Conservation (phyloP, 2,113 vertebrate genomes). For the Alces alces region DNA sequence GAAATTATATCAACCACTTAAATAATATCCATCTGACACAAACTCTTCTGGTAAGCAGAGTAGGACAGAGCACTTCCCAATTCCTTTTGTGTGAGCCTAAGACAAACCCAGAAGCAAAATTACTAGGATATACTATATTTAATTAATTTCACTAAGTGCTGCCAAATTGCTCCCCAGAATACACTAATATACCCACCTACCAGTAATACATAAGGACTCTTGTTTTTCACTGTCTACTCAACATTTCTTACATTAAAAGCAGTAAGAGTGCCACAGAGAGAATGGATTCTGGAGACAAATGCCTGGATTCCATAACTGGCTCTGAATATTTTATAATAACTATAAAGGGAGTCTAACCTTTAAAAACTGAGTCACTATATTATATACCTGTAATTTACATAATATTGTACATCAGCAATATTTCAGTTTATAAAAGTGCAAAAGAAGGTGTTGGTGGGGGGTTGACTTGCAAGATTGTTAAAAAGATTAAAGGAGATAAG, state of each 20-base stretch:
- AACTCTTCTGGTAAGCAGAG: not conserved
- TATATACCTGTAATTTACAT: not conserved
- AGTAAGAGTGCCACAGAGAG: not conserved
- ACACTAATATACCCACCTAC: not conserved
- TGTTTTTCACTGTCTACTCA: not conserved
- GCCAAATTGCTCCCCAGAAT: not conserved
- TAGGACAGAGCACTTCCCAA: not conserved
- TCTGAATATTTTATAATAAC: not conserved
- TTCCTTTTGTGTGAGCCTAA: not conserved
- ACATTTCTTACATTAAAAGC: not conserved
- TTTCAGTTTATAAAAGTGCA: not conserved
- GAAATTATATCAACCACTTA: not conserved
- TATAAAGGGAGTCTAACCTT: not conserved
- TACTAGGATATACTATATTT: not conserved
- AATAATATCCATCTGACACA: not conserved
- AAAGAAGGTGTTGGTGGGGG: not conserved
- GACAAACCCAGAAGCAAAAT: not conserved
- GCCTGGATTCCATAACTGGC: not conserved
- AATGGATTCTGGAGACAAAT: not conserved
- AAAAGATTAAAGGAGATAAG: constrained; percentile 18
- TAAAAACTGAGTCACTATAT: not conserved
- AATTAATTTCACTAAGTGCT: not conserved
- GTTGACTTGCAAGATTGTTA: not conserved
- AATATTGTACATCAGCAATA: not conserved
- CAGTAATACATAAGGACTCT: not conserved